Evolutionary conservation across 2,797 vertebrate species (phyloP), one percentile per base, ranked within the genome.

Genomic region (Pseudopleuronectes americanus): DNA sequence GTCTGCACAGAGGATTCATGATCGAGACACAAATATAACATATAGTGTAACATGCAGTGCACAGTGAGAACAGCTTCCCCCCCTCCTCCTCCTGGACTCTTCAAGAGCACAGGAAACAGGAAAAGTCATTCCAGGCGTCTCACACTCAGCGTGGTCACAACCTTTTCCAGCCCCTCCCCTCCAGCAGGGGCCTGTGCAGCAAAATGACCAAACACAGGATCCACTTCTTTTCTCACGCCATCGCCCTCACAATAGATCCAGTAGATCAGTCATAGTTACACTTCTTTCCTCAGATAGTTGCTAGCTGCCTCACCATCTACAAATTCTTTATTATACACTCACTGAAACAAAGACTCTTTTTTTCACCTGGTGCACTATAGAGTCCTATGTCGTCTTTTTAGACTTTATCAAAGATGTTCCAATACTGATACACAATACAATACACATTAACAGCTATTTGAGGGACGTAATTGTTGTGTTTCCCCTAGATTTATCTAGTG

Each of bases 1-100:
- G 49, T 60, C 58, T 65, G 33, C 54, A 54, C 36, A 17, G 19
- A 58, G 64, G 57, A 79, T 78, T 43, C 26, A 49, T 19, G 24
- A 45, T 56, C n/a, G 22, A 77, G 43, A 57, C 52, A 51, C 7
- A n/a, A 28, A 16, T 16, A 45, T 2, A 45, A 19, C 23, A 53
- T 53, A 22, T 53, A 53, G 6, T 14, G n/a, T 26, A 53, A 53
- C 10, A 10, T 53, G 51, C 23, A 53, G 51, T 0, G 23, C 6
- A 53, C 10, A 53, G 51, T 26, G 8, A 26, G 23, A 21, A 53
- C 51, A 13, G 51, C 3, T 4, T 9, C 26, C 28, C 7, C 28
- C 36, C 36, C 36, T 4, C 36, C 36, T 3, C 10, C 33, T 36
- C 33, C 3, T 51, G 48, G 21, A 51, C n/a, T 51, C n/a, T 51